Base-by-base conservation (phyloP, 2,797 vertebrate genomes). In the Falco naumanni region DNA sequence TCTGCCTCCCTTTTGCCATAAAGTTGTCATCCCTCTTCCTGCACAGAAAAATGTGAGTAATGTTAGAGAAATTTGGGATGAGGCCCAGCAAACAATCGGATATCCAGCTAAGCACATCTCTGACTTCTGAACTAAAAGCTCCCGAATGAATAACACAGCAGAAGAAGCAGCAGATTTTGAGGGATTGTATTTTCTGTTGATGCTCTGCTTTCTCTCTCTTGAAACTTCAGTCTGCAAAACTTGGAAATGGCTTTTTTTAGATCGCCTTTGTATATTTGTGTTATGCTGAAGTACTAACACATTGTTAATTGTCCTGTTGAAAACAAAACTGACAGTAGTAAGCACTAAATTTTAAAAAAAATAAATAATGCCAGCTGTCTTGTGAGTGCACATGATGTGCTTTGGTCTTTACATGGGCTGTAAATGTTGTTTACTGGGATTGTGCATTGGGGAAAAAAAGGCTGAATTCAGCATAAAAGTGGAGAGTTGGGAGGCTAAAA, bases 31-130 rank as follows among this genome's bases (percentile, higher is more conserved):
- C 77, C 77, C 54, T 60, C 43, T 81, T 69, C 61, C 50, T 1
- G 10, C 68, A 10, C 59, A 43, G 13, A 87, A 66, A 89, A 72
- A 39, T 4, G 70, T 82, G 94, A 92, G 90, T 89, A 89, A 94
- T 89, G 70, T 51, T 66, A 29, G 71, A 96, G 95, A 96, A 95
- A 94, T 95, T 79, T 96, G 83, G 91, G 88, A 90, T 83, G 63
- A 66, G 84, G 74, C 75, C 92, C 84, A 90, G 80, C 6, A 15
- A 66, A 28, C 2, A 3, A 19, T 81, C 31, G 56, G 89, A 86
- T 89, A 93, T 94, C 88, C 33, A 72, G 74, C 88, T 88, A 21
- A 69, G 85, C 56, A 51, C 2, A 1, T n/a, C 59, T 88, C 71
- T 33, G 60, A 53, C 72, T 91, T 81, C 9, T 78, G 59, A 28